phyloP scores from a whole-genome alignment of 1,140 invertebrate species.

The Solenopsis fugax region DNA sequence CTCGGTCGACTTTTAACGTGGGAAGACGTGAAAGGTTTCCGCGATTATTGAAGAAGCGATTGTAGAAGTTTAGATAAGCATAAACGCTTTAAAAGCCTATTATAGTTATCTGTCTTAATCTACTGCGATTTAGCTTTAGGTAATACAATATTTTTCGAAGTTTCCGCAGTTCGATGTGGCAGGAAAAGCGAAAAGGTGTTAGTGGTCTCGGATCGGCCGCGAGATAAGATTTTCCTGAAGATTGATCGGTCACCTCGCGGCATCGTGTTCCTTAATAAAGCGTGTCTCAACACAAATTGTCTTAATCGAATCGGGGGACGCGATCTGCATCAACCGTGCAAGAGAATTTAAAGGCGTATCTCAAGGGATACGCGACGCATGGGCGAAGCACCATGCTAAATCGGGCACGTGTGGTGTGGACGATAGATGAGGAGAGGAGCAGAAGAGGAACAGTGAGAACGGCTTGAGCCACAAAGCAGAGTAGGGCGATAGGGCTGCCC shows the following conservation, averaged over 20 bases:
- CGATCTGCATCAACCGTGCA: constrained; percentile 38
- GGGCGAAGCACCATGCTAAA: constrained; percentile 74
- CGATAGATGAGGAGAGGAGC: constrained; percentile 36
- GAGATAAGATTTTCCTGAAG: constrained; percentile 72
- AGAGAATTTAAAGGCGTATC: constrained; percentile 41
- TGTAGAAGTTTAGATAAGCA: constrained; percentile 69
- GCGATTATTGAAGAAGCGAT: constrained; percentile 61
- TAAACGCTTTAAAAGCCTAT: constrained; percentile 77
- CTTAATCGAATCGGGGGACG: constrained; percentile 67
- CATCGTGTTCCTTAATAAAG: constrained; percentile 52
- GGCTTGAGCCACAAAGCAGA: constrained; percentile 61
- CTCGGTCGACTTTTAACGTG: neutral
- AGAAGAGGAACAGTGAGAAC: constrained; percentile 40
- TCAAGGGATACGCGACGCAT: constrained; percentile 64
- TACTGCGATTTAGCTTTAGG: constrained; percentile 57
- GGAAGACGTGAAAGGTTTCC: constrained; percentile 43
- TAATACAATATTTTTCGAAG: constrained; percentile 76
- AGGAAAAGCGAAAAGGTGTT: constrained; percentile 64
- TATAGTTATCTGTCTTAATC: constrained; percentile 71
- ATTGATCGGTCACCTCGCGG: constrained; percentile 70
- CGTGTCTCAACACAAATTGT: constrained; percentile 65
- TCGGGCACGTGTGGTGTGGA: constrained; percentile 71
- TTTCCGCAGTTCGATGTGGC: constrained; percentile 50
- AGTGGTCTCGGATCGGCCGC: constrained; percentile 70
- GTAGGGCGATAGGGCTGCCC: constrained; percentile 34